Base-by-base conservation (phyloP, 1,140 invertebrate genomes). In the Pissodes strobi region DNA sequence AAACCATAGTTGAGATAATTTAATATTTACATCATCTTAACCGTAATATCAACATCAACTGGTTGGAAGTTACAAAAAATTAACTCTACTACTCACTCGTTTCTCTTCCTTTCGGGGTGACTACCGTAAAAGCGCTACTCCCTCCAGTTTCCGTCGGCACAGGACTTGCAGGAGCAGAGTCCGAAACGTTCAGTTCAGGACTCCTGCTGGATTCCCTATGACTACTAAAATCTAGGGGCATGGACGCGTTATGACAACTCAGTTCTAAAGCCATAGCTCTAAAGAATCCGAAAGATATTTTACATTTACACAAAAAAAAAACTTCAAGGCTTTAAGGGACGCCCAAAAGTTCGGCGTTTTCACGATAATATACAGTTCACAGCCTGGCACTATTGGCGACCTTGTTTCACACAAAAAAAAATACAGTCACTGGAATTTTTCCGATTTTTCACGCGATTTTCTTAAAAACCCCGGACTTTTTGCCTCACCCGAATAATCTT, bases 201-300 rank as follows among this genome's bases (percentile, higher is more conserved):
- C 76, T 77, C 17, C 62, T 61, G 22, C 72, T 70, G 45, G 41
- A 57, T 34, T 70, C 74, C 30, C 74, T 69, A 25, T 72, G 66
- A 18, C 74, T 77, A 19, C 62, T 69, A 67, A 75, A 78, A 67
- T 78, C 76, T 52, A 78, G 64, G 13, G 76, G 76, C 76, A 78
- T 76, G 12, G 69, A 51, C 2, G 70, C 45, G 19, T 46, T 48
- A 62, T 76, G 76, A 39, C 69, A 62, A 68, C 76, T 74, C 27
- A 78, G 51, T 67, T 78, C 76, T 59, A 78, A 67, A 22, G 76
- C 71, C 76, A 78, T 78, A 12, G 18, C 48, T 9, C n/a, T n/a
- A n/a, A n/a, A n/a, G n/a, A n/a, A n/a, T n/a, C n/a, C n/a, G n/a
- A n/a, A n/a, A 18, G 10, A 8, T 25, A 9, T 63, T 62, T 55